These are phyloP conservation scores for Nicator chloris DNA, from an alignment of 2,113 vertebrate species.

Conservation along the genomic window DNA sequence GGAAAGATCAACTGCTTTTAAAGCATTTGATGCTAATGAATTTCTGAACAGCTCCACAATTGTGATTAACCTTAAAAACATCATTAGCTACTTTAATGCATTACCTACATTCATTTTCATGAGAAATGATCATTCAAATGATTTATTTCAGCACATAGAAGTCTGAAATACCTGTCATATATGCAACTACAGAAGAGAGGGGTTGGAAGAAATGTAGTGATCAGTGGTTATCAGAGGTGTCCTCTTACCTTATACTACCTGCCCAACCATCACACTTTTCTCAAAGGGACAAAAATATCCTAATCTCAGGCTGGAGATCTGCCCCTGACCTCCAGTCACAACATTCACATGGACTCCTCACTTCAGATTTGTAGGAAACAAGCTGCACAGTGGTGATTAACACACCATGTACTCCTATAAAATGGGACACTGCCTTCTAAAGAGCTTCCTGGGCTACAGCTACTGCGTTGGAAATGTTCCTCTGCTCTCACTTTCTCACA, in stretches of 20 bases:
- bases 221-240: background rate
- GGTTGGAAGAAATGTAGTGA: background rate
- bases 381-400: background rate
- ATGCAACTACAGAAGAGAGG: background rate
- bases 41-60: background rate
- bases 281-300: background rate
- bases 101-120: background rate
- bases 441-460: rapidly evolving
- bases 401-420: rapidly evolving
- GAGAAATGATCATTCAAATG: background rate
- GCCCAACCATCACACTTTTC: background rate
- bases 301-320: background rate
- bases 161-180: background rate
- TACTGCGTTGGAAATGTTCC: background rate
- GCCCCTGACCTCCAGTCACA: background rate
- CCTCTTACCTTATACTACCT: background rate
- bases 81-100: background rate
- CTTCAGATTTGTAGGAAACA: background rate
- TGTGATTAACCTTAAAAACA: background rate
- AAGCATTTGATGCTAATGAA: background rate
- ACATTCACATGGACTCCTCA: background rate
- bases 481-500: background rate
- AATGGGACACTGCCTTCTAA: background rate
- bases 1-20: background rate
- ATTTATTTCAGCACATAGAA: background rate